phyloP scores from a whole-genome alignment of 1,140 invertebrate species.

The Eumeta japonica region DNA sequence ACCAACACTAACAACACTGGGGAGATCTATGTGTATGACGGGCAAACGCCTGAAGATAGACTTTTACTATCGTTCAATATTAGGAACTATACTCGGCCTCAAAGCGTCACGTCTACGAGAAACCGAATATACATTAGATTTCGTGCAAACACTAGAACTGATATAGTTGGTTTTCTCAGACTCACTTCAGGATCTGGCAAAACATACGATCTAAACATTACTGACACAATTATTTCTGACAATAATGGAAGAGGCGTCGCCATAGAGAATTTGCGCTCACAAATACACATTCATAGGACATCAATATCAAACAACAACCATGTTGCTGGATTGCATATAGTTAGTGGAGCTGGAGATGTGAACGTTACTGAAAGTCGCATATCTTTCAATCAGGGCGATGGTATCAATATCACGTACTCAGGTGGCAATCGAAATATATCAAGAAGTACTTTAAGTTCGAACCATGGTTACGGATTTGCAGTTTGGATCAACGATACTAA shows the following conservation, averaged over 20 bases:
- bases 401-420: conserved; percentile 86
- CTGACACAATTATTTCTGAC: conserved; percentile 76
- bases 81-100: conserved; percentile 78
- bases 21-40: conserved; percentile 75
- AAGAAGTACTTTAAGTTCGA: conserved; percentile 73
- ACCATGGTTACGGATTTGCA: conserved; percentile 80
- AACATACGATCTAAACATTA: conserved; percentile 85
- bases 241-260: conserved; percentile 92
- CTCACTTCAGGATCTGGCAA: conserved; percentile 76
- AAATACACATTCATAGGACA: conserved; percentile 75
- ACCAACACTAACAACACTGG: conserved; percentile 74
- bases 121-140: conserved; percentile 78
- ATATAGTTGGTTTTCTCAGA: conserved; percentile 72
- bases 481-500: conserved; percentile 87
- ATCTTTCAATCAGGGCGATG: conserved; percentile 88
- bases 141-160: conserved; percentile 65
- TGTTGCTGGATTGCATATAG: conserved; percentile 83
- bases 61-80: conserved; percentile 68
- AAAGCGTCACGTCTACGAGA: conserved; percentile 77
- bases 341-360: conserved; percentile 84
- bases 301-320: conserved; percentile 85
- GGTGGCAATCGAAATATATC: conserved; percentile 90
- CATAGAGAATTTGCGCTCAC: conserved; percentile 80
- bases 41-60: conserved; percentile 66
- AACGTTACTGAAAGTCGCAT: conserved; percentile 89